Base-by-base conservation (phyloP, 2,797 vertebrate species). In the Coilia nasus region DNA sequence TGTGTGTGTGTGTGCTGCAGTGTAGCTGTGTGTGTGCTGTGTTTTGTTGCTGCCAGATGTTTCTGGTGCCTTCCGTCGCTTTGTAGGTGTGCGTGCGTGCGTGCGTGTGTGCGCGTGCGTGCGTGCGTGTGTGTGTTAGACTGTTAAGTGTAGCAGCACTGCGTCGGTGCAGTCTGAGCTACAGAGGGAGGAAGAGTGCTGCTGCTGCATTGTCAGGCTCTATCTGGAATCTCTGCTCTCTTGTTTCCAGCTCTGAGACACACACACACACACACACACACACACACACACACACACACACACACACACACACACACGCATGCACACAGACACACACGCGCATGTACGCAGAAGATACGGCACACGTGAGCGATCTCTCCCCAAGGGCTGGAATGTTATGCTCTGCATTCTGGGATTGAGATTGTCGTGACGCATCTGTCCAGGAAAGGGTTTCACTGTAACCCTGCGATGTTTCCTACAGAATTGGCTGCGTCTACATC, bases 11-110 rank as follows among this genome's bases (percentile, higher is more conserved):
- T 54, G n/a, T n/a, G n/a, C n/a, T n/a, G n/a, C n/a, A n/a, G n/a
- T n/a, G n/a, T n/a, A n/a, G n/a, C n/a, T 47, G 50, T 54, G 50
- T 54, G 50, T 54, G 50, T 54, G 50, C 9, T 54, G 50, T 54
- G 50, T 54, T 41, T 87, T 86, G 89, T 82, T 86, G 90, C 92
- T 92, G 95, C 96, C 97, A 98, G 96, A 97, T 96, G 96, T 96
- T 94, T 91, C 92, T 90, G 88, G 87, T 85, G 92, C 91, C 91
- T 86, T 91, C 87, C 87, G 86, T 89, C 89, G 89, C 88, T 84
- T 84, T 84, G 64, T 83, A 44, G 46, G 25, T 83, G 80, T 78
- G 83, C 67, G 88, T 82, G 85, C 84, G 83, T 87, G 85, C 46
- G 84, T 60, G 83, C 87, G 81, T 54, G 62, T 25, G 85, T 57